Evolutionary conservation across 2,797 vertebrate species (phyloP).

Genomic region (Sebastes diploproa): DNA sequence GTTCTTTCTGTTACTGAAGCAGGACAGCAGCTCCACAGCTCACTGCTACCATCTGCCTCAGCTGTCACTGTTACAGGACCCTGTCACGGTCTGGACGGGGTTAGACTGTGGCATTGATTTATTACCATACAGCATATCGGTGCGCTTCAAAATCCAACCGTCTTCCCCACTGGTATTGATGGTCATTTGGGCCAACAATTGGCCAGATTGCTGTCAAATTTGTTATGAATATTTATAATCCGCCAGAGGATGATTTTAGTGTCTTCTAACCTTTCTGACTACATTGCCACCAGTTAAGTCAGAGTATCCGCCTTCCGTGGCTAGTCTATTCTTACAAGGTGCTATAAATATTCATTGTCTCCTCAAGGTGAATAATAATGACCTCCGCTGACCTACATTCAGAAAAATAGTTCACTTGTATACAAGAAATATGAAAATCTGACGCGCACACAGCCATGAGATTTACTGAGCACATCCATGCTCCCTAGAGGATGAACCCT

Average conservation of each 20-base stretch:
- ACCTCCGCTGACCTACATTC: background rate
- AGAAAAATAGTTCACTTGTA: background rate
- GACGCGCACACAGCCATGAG: background rate
- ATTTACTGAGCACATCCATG: background rate
- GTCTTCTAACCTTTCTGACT: constrained; percentile 13
- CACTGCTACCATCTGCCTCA: constrained; percentile 13
- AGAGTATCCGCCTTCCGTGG: background rate
- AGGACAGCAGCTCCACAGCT: constrained; percentile 12
- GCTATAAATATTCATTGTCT: constrained; percentile 13
- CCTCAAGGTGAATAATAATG: background rate
- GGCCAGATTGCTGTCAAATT: background rate
- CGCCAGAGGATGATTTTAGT: background rate
- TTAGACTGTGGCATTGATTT: constrained; percentile 4
- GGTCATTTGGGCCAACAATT: background rate
- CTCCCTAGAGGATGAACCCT: constrained; percentile 3
- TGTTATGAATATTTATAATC: constrained; percentile 18
- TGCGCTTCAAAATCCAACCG: background rate
- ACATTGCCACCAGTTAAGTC: background rate
- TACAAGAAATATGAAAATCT: background rate
- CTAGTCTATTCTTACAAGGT: background rate
- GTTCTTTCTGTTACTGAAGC: constrained; percentile 9
- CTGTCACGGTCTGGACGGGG: background rate
- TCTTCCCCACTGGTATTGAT: background rate
- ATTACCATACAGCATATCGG: background rate
- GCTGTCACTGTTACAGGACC: constrained; percentile 18